phyloP scores from a whole-genome alignment of 2,888 invertebrate genomes.

The Spisula solida region DNA sequence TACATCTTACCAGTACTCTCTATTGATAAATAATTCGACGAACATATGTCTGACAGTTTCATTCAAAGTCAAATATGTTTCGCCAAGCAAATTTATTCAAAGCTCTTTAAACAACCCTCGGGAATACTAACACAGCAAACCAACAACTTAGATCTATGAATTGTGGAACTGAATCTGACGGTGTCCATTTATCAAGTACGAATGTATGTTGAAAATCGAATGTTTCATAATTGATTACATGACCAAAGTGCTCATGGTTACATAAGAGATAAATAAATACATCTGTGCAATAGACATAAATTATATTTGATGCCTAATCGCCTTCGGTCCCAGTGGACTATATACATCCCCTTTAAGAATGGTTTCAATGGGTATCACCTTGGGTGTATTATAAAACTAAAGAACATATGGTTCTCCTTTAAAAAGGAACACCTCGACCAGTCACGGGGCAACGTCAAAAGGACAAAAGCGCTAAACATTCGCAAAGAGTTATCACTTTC shows the following conservation, averaged over 20 bases:
- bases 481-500: too few relatives aligned
- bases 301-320: neutral
- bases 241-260: neutral
- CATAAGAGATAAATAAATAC: neutral
- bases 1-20: too few relatives aligned
- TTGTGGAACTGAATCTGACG: neutral
- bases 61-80: neutral
- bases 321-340: neutral
- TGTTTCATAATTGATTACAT: neutral
- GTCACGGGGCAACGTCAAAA: neutral
- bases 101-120: neutral
- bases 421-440: neutral
- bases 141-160: neutral
- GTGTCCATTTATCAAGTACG: neutral
- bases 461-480: neutral
- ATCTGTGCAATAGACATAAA: neutral
- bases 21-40: too few relatives aligned
- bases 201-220: neutral
- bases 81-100: neutral
- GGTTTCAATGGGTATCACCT: neutral
- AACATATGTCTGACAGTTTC: too few relatives aligned
- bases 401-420: neutral
- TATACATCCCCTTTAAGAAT: neutral
- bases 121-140: neutral
- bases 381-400: neutral